Evolutionary conservation across 1,140 invertebrate genomes (phyloP).

Genomic region (Neocloeon triangulifer): DNA sequence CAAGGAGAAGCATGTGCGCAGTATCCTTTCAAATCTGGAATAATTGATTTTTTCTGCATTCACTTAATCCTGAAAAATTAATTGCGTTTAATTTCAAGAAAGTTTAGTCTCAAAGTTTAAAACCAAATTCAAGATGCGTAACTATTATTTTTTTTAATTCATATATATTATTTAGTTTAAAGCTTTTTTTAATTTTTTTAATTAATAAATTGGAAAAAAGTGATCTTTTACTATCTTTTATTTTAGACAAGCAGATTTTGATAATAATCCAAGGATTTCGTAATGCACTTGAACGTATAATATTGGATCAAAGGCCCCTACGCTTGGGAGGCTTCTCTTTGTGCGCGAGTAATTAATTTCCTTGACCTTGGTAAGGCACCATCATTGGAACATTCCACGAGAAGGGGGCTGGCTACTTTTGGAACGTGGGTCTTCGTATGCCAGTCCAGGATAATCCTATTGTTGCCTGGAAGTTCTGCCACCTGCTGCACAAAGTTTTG

Average conservation of each 20-base stretch:
- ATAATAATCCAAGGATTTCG: too few relatives aligned
- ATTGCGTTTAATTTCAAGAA: too few relatives aligned
- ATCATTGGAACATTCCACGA: constrained; percentile 92
- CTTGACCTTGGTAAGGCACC: constrained; percentile 29
- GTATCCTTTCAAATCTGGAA: constrained; percentile 32
- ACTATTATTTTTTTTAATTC: too few relatives aligned
- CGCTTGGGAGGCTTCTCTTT: neutral
- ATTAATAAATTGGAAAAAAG: too few relatives aligned
- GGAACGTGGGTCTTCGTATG: constrained; percentile 58
- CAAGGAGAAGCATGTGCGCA: constrained; percentile 92
- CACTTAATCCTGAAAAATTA: too few relatives aligned
- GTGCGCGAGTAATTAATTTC: neutral
- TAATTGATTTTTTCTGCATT: too few relatives aligned
- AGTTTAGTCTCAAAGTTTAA: too few relatives aligned
- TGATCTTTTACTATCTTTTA: neutral
- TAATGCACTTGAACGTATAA: too few relatives aligned
- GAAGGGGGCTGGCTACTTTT: constrained; percentile 73
- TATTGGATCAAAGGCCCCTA: too few relatives aligned
- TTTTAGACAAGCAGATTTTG: neutral
- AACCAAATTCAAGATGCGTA: too few relatives aligned
- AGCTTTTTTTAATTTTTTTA: too few relatives aligned
- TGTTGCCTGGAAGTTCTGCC: constrained; percentile 96
- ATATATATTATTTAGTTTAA: too few relatives aligned
- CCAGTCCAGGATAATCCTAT: constrained; percentile 82
- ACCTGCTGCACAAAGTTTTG: constrained; percentile 87